Base-by-base conservation (phyloP, 2,888 invertebrate species). In the Hypomecis atomaria region DNA sequence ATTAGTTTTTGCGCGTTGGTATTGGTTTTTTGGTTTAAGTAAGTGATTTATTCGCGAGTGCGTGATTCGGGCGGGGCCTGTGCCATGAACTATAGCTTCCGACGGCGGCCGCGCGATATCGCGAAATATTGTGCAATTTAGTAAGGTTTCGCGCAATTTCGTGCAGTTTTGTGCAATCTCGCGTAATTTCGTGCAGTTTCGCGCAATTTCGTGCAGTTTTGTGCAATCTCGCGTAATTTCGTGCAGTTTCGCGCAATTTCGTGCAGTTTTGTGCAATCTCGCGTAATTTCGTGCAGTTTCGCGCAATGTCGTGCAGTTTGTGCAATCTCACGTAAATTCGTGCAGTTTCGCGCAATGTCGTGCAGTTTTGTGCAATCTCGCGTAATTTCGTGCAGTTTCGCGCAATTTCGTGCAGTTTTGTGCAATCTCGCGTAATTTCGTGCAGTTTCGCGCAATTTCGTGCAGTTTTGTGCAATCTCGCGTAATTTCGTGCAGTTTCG, bases 71-170 rank as follows among this genome's bases (percentile, higher is more conserved):
- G n/a, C 40, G 54, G 45, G 47, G 43, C 49, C 59, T 48, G 62
- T 63, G 66, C 59, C 66, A 57, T 62, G 58, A 40, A 34, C 36
- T 8, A 43, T 59, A 50, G 43, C 49, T 59, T 13, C 43, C 58
- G 36, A 23, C 58, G 52, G n/a, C 33, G 1, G 55, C 13, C 5
- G 7, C 33, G 38, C 13, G n/a, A 10, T 6, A n/a, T 36, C 6
- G 34, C 10, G 33, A 8, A 34, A 9, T 48, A n/a, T 50, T n/a
- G n/a, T n/a, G n/a, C n/a, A n/a, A n/a, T n/a, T 6, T n/a, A 3
- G n/a, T 7, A n/a, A 9, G 5, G 1, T 34, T 0, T 10, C 9
- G 3, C 13, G 13, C 5, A 9, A 13, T 7, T 11, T 23, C 7
- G 8, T 23, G 23, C 7, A 4, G 1, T 45, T 13, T 4, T 23